Conservation (phyloP, 1,140 invertebrate genomes). For the Popillia japonica region DNA sequence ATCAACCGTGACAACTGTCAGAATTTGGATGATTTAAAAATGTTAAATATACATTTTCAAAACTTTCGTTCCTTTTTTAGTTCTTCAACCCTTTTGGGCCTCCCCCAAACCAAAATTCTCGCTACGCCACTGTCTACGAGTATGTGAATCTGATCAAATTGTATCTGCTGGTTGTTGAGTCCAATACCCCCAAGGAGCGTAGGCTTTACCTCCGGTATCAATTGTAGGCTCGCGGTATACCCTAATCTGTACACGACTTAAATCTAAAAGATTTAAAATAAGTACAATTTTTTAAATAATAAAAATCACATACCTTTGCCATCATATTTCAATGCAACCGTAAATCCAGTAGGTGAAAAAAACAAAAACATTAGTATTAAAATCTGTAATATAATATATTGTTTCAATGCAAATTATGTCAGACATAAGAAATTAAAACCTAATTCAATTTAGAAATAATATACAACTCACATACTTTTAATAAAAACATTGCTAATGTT, state of each 20-base stretch:
- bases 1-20: too few species aligned
- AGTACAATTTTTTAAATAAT: background rate
- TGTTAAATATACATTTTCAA: too few species aligned
- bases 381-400: background rate
- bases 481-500: background rate
- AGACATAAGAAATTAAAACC: too few species aligned
- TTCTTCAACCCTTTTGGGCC: too few species aligned
- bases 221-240: conserved; percentile 73
- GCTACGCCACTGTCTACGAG: too few species aligned
- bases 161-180: conserved; percentile 73
- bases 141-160: conserved; percentile 33
- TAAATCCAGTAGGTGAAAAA: background rate
- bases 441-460: too few species aligned
- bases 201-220: conserved; percentile 66
- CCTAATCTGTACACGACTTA: conserved; percentile 74
- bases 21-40: too few species aligned
- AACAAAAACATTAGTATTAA: background rate
- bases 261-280: conserved; percentile 46
- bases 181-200: conserved; percentile 76
- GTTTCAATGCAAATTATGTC: too few species aligned
- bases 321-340: background rate
- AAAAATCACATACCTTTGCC: conserved; percentile 16
- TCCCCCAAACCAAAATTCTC: too few species aligned
- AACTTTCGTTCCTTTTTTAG: too few species aligned
- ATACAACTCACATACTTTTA: background rate